Base-by-base conservation (phyloP, 2,797 vertebrate genomes). In the Aotus griseimembra region DNA sequence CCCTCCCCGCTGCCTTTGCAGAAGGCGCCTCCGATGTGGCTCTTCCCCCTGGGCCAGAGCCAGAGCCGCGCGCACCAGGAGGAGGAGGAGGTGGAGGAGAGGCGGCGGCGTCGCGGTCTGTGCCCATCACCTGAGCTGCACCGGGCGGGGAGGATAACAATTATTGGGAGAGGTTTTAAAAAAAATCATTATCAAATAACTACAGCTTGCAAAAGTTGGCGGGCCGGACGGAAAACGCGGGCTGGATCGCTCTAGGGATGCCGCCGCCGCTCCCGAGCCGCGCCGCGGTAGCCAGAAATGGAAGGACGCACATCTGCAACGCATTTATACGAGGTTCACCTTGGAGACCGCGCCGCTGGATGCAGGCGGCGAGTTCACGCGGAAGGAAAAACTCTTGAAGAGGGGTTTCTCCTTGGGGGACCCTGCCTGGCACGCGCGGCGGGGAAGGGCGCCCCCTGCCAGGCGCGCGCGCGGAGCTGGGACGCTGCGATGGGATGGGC, bases 131-230 rank as follows among this genome's bases (percentile, higher is more conserved):
- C 97, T 98, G 97, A 97, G 96, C 87, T 58, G 97, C 82, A 96
- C 96, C 44, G 87, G 95, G 96, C 87, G 58, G 96, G 96, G 97
- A 97, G 97, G 97, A 92, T 97, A 97, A 96, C 98, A 98, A 97
- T 98, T 98, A 98, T 97, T 98, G 97, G 97, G 97, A 98, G 97
- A 98, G 98, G 97, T 97, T 97, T 90, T 91, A 92, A 94, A 93
- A 98, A 98, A 98, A 98, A 97, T 97, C 98, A 98, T 98, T 98
- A 98, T 98, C 97, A 97, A 97, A 98, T 97, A 98, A 98, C 97
- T 97, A 95, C 96, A 52, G 97, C 97, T 97, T 97, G 98, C 89
- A 96, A 98, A 98, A 98, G 97, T 97, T 97, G 97, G 93, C 93
- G 88, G 96, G 98, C 88, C 44, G 94, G 85, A 81, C 14, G 95